Evolutionary conservation across 2,797 vertebrate genomes (phyloP).

Genomic region (Molossus molossus): DNA sequence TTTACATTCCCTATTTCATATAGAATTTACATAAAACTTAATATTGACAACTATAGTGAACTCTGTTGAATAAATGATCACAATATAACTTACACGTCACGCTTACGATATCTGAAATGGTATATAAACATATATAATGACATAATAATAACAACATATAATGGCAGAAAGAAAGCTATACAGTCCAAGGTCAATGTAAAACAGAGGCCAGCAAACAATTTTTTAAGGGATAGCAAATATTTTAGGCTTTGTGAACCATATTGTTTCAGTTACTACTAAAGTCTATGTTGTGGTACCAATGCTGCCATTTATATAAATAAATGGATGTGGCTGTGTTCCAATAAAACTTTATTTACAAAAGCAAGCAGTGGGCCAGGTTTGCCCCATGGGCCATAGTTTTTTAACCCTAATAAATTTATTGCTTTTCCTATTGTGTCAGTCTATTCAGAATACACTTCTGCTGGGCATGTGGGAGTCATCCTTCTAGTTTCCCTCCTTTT

Average conservation of each 20-base stretch:
- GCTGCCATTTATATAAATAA: not conserved
- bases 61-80: not conserved
- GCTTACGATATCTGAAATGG: not conserved
- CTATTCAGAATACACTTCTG: not conserved
- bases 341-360: constrained; percentile 71
- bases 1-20: not conserved
- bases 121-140: not conserved
- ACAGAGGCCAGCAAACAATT: not conserved
- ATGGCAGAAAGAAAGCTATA: not conserved
- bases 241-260: not conserved
- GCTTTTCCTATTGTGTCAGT: not conserved
- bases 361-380: not conserved
- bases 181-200: not conserved
- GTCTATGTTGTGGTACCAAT: not conserved
- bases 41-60: not conserved
- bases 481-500: not conserved
- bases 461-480: not conserved
- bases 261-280: not conserved
- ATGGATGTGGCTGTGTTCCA: not conserved
- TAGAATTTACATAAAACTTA: constrained; percentile 33
- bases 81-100: not conserved
- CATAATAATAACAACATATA: not conserved
- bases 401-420: not conserved
- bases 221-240: not conserved
- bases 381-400: not conserved